Evolutionary conservation across 2,888 invertebrate genomes (phyloP), one percentile per base, ranked within the genome.

Genomic region (Dolomedes plantarius): DNA sequence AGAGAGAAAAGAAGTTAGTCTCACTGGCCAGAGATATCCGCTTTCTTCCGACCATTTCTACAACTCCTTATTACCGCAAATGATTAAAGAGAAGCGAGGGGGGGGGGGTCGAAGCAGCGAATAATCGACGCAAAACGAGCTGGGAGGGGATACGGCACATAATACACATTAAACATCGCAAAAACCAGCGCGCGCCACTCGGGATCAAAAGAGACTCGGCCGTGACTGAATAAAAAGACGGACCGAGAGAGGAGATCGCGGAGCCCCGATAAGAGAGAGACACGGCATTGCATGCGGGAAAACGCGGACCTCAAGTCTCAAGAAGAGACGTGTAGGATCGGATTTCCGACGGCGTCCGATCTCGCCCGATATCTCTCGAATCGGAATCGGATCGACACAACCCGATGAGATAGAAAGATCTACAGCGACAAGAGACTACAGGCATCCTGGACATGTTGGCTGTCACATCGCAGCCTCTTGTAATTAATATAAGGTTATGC

Each of bases 61-160:
- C 72, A 83, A 83, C 76, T 83, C 81, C 81, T 82, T 75, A 75
- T 75, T 82, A 82, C 81, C 82, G 71, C 69, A 67, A 56, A 69
- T 83, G 71, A 76, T 83, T 83, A 83, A 76, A 76, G 82, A 76
- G 82, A 41, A 11, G 0, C 27, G 7, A 3, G 16, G 29, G n/a
- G 62, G 41, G 19, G 39, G 64, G 41, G 46, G 56, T 23, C 41
- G 46, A 19, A 23, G 56, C 5, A 23, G 19, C 23, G 19, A 19
- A 23, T 56, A 56, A 56, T 56, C 67, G 31, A 19, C 67, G 6
- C 5, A 31, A 80, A 80, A 80, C 39, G 64, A 73, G 72, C 50
- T 80, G 80, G 80, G 80, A 80, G 80, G 80, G 50, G 72, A 73
- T 73, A 56, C 32, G 64, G 19, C 31, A 50, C 50, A 71, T 56